Conservation (phyloP, 2,113 vertebrate species). For the Oryzias melastigma region DNA sequence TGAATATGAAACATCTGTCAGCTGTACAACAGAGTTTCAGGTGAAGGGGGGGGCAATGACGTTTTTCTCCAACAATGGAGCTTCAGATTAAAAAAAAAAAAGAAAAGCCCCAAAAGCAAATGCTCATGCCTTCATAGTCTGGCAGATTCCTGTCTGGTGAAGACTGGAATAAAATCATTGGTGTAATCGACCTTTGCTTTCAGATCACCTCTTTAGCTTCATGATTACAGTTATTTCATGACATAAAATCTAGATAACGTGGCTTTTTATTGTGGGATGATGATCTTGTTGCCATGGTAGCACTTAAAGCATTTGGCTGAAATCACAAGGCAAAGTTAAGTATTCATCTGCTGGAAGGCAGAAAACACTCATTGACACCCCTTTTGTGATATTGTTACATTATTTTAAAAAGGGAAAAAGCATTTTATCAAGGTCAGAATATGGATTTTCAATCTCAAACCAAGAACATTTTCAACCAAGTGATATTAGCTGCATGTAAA, state of each 20-base stretch:
- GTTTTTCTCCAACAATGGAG: constrained; percentile 66
- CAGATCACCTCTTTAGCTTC: constrained; percentile 38
- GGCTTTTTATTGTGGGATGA: constrained; percentile 51
- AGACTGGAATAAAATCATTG: constrained; percentile 19
- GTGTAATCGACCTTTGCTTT: constrained; percentile 41
- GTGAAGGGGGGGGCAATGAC: constrained; percentile 52
- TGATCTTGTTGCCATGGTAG: no score
- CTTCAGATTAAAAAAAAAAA: constrained; percentile 59
- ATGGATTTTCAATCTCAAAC: no score
- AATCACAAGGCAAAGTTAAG: no score
- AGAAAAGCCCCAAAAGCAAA: constrained; percentile 55
- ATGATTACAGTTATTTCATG: constrained; percentile 24
- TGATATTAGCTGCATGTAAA: no score
- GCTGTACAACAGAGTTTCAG: constrained; percentile 46
- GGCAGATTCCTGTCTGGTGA: constrained; percentile 31
- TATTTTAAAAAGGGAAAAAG: no score
- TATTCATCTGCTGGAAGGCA: no score
- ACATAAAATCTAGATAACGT: constrained; percentile 32
- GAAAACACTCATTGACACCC: no score
- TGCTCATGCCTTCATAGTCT: constrained; percentile 27
- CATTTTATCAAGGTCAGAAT: no score
- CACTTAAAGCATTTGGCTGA: no score
- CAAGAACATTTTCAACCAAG: no score
- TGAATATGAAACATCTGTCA: constrained; percentile 76
- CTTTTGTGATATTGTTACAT: no score